phyloP scores from a whole-genome alignment of 2,888 invertebrate species.

The Catocala nupta region DNA sequence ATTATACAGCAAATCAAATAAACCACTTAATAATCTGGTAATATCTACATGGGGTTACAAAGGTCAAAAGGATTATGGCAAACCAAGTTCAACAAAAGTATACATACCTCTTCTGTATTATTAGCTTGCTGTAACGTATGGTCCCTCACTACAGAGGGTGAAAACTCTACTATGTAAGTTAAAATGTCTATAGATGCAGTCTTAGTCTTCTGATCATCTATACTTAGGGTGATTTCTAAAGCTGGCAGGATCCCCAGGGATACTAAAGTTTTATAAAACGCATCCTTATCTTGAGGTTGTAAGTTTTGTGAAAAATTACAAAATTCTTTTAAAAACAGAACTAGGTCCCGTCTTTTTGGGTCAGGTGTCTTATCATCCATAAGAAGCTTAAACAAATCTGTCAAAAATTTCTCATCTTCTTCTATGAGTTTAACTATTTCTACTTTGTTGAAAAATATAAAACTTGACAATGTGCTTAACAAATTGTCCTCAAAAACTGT shows the following conservation, averaged over 20 bases:
- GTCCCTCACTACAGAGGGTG: conserved; percentile 98
- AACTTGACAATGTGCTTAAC: conserved; percentile 98
- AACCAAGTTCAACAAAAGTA: background rate
- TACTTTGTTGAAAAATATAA: conserved; percentile 99
- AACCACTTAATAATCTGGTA: too few species aligned
- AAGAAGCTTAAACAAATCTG: conserved; percentile 97
- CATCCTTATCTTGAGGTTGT: conserved; percentile 98
- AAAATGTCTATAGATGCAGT: conserved; percentile 99
- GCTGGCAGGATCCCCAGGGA: conserved; percentile 95
- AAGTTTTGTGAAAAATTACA: conserved; percentile 99
- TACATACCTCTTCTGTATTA: conserved; percentile 93
- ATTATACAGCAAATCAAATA: background rate
- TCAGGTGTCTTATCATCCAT: conserved; percentile 96
- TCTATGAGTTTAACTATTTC: conserved; percentile 99
- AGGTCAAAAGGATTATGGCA: too few species aligned
- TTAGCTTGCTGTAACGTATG: conserved; percentile 97
- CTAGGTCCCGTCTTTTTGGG: conserved; percentile 95
- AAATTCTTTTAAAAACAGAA: conserved; percentile 99
- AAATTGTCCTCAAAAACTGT: conserved; percentile 99
- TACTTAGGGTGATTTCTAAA: conserved; percentile 95
- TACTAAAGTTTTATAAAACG: conserved; percentile 98
- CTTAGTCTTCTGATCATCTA: conserved; percentile 97
- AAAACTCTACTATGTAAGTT: conserved; percentile 99
- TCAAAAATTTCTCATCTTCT: conserved; percentile 98
- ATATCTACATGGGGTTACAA: too few species aligned